Evolutionary conservation across 2,113 vertebrate species (phyloP).

Genomic region (Phycodurus eques): DNA sequence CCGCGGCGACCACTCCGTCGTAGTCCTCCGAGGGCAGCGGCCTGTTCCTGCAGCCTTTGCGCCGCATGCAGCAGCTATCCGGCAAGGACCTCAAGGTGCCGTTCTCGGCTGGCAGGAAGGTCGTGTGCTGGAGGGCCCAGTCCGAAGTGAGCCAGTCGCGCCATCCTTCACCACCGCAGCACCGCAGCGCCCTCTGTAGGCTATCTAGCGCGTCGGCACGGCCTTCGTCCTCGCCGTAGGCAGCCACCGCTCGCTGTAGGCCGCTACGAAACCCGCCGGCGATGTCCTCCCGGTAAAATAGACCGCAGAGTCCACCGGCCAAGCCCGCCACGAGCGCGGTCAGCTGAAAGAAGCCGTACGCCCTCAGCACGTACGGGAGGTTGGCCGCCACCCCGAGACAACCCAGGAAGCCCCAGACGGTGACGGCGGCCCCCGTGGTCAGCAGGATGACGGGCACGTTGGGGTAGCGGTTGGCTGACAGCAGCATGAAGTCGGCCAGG

Average conservation of each 20-base stretch:
- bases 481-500: conserved; percentile 77
- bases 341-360: conserved; percentile 79
- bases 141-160: conserved; percentile 81
- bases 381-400: conserved; percentile 83
- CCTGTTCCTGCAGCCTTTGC: conserved; percentile 75
- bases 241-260: conserved; percentile 73
- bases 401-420: conserved; percentile 85
- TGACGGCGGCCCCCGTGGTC: conserved; percentile 73
- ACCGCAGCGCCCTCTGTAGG: conserved; percentile 78
- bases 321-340: conserved; percentile 75
- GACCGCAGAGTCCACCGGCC: conserved; percentile 77
- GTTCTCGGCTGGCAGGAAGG: conserved; percentile 54
- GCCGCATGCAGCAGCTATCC: conserved; percentile 80
- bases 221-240: conserved; percentile 79
- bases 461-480: conserved; percentile 78
- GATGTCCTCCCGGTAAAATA: conserved; percentile 80
- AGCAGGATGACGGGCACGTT: conserved; percentile 79
- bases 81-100: conserved; percentile 74
- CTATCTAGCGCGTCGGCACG: conserved; percentile 79
- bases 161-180: conserved; percentile 84
- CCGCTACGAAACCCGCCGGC: conserved; percentile 81
- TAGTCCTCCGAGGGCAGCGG: conserved; percentile 58
- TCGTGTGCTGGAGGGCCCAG: conserved; percentile 72
- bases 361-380: conserved; percentile 77
- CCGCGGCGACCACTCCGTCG: conserved; percentile 21